Evolutionary conservation across 2,113 vertebrate species (phyloP).

Genomic region (Sturnus vulgaris): DNA sequence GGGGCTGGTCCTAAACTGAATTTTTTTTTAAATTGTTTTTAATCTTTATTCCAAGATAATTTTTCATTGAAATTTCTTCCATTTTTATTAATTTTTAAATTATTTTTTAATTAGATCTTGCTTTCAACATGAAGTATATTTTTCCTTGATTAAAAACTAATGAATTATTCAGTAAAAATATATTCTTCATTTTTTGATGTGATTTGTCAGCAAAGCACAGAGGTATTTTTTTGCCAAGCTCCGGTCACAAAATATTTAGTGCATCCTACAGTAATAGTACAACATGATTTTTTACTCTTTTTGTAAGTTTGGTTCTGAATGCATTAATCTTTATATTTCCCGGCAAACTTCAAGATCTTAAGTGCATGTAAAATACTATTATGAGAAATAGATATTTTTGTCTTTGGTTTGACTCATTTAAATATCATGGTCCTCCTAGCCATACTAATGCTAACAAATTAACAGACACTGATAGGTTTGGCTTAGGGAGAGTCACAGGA

Average conservation of each 20-base stretch:
- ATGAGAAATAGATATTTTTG: not conserved
- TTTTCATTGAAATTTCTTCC: not conserved
- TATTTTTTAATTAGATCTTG: not conserved
- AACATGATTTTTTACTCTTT: not conserved
- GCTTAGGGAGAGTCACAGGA: not conserved
- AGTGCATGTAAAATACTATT: not conserved
- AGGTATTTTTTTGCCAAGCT: not conserved
- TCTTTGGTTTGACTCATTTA: not conserved
- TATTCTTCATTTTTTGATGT: not conserved
- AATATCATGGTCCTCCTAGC: not conserved
- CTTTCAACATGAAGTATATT: not conserved
- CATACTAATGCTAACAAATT: conserved; percentile 4
- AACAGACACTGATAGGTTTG: not conserved
- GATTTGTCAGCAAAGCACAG: not conserved
- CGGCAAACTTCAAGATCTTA: not conserved
- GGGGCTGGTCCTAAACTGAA: not conserved
- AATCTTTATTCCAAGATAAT: not conserved
- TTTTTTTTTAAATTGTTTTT: not conserved
- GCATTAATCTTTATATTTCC: not conserved
- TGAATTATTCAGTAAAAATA: not conserved
- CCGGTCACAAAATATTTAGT: not conserved
- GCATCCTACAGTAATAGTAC: not conserved
- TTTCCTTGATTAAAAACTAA: not conserved
- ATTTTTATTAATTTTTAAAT: not conserved
- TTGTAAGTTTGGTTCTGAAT: not conserved